Conservation (phyloP, 2,888 invertebrate species). For the Ochropleura plecta region DNA sequence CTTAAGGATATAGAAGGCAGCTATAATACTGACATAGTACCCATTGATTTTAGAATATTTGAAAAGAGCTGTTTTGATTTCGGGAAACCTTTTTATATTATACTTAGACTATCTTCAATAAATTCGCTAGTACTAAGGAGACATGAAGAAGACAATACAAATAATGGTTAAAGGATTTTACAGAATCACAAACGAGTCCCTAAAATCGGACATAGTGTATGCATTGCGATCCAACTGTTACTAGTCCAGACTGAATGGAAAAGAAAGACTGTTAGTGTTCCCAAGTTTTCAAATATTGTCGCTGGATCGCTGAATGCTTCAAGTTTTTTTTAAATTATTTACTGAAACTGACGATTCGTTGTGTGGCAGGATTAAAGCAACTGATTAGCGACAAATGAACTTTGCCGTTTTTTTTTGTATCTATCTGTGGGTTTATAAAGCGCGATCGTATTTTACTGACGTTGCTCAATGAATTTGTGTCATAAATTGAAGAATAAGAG, state of each 20-base stretch:
- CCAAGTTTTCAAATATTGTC: conserved; percentile 38
- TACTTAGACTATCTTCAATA: too few species aligned
- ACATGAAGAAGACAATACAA: neutral
- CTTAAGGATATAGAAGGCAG: neutral
- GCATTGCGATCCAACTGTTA: conserved; percentile 60
- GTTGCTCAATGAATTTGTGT: too few species aligned
- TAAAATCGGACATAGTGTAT: conserved; percentile 50
- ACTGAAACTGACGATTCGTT: conserved; percentile 20
- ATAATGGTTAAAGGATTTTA: neutral
- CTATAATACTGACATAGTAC: neutral
- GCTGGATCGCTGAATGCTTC: conserved; percentile 26
- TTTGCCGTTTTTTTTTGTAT: neutral
- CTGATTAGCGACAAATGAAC: neutral
- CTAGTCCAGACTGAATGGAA: conserved; percentile 57
- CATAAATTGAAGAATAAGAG: too few species aligned
- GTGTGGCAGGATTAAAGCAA: neutral
- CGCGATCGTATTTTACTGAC: neutral
- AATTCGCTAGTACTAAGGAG: too few species aligned
- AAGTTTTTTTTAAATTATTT: conserved; percentile 26
- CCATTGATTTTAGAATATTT: neutral
- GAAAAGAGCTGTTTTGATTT: neutral
- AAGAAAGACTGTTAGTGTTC: conserved; percentile 51
- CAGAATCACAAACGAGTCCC: conserved; percentile 12
- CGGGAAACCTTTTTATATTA: neutral
- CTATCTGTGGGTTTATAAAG: neutral